Evolutionary conservation across 2,113 vertebrate species (phyloP), one percentile per base, ranked within the genome.

Genomic region (Muntiacus muntjak): DNA sequence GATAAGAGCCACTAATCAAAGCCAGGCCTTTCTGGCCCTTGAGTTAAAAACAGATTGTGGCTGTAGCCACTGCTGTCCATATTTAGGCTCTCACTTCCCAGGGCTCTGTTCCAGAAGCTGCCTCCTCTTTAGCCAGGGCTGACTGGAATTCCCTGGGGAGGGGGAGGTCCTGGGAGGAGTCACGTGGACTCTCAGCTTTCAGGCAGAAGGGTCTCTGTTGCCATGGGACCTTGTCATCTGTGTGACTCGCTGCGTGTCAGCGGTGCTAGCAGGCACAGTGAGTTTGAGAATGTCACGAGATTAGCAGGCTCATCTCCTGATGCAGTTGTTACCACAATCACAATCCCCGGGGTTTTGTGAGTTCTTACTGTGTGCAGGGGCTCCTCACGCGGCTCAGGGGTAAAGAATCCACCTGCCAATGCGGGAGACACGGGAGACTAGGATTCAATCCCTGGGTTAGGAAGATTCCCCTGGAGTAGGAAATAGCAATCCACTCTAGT

Each of bases 131-230:
- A 28, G 52, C 71, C 26, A 1, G 36, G 74, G 45, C 55, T 83
- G 58, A 15, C 30, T 95, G 76, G 45, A 57, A 91, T 88, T 95
- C 86, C 94, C 17, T 3, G 36, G 74, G 60, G 52, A 21, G 58
- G 43, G 11, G 58, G 25, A 33, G 45, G 52, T 5, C 16, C 26
- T 23, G 4, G 28, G 86, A 30, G n/a, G 11, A 36, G 57, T 67
- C 55, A 86, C 4, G 0, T 5, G 19, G 5, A 21, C 15, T n/a
- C 36, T 55, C 16, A 13, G 55, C 43, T 94, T 92, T 9, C 45
- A 17, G 92, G 62, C 87, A 40, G 12, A 87, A 84, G 64, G 78
- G 52, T 40, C 82, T 55, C 43, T 25, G 3, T 13, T 67, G 33
- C 74, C 3, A 0, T 5, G 45, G 71, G 82, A 40, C 47, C 64